A percentile compares a stretch with the other conserved stretches of the same genome.
phyloP scores from a whole-genome alignment of 2,888 invertebrate species.

The Catocala nupta region DNA sequence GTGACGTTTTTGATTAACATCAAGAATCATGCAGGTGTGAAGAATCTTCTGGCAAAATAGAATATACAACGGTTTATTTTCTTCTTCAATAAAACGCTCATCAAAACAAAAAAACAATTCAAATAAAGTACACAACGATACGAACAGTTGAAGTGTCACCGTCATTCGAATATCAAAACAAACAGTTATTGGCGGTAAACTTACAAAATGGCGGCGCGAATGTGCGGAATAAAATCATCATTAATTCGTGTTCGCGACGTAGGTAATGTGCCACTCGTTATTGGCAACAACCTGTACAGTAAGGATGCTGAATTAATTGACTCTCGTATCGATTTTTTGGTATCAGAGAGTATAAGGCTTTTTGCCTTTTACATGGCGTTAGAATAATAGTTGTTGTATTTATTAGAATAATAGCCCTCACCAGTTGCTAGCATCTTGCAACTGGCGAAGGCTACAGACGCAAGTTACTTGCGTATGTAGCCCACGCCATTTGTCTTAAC shows the following conservation, averaged over 20 bases:
- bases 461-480: too few species aligned
- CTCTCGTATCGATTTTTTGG: slow-evolving; percentile 36
- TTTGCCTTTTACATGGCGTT: background rate
- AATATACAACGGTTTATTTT: too few species aligned
- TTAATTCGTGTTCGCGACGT: slow-evolving; percentile 82
- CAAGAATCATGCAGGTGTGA: too few species aligned
- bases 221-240: slow-evolving; percentile 78
- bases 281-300: slow-evolving; percentile 75
- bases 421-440: too few species aligned
- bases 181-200: slow-evolving; percentile 47
- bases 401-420: background rate
- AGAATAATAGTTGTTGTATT: too few species aligned
- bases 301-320: slow-evolving; percentile 52
- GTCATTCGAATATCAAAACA: slow-evolving; percentile 47
- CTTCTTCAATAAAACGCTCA: too few species aligned
- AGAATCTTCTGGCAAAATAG: too few species aligned
- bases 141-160: slow-evolving; percentile 22
- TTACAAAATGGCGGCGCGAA: slow-evolving; percentile 48
- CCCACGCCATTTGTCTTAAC: too few species aligned
- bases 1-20: too few species aligned
- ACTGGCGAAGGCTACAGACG: too few species aligned
- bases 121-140: background rate
- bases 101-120: background rate
- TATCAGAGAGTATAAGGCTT: background rate
- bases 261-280: slow-evolving; percentile 80